Percentiles rank a stretch among this genome's conserved stretches.
phyloP scores from a whole-genome alignment of 1,140 invertebrate species.

The Argopecten irradians region DNA sequence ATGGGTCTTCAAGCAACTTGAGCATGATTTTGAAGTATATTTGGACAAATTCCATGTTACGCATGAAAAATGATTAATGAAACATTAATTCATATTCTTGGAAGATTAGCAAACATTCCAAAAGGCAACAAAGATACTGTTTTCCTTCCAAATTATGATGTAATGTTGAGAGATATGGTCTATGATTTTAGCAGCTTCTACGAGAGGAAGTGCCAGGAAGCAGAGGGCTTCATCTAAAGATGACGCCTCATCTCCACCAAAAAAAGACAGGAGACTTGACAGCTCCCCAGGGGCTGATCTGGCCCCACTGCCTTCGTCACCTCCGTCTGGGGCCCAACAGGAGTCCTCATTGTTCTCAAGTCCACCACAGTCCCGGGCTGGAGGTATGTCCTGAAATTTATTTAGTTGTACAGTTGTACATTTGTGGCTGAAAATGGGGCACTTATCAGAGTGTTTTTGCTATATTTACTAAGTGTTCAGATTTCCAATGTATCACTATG shows the following conservation, averaged over 20 bases:
- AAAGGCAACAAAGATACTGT: background rate
- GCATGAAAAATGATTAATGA: too few relatives aligned
- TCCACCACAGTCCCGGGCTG: constrained; percentile 60
- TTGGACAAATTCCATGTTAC: too few relatives aligned
- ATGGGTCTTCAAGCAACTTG: too few relatives aligned
- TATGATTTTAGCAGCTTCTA: constrained; percentile 51
- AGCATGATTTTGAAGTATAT: too few relatives aligned
- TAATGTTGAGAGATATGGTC: background rate
- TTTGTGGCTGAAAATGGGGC: background rate
- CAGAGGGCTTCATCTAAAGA: constrained; percentile 38
- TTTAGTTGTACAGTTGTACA: too few relatives aligned
- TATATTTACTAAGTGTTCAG: background rate
- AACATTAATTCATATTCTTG: background rate
- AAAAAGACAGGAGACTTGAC: constrained; percentile 57
- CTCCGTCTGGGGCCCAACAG: constrained; percentile 51
- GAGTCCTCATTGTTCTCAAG: constrained; percentile 71
- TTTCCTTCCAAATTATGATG: background rate
- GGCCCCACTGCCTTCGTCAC: constrained; percentile 65
- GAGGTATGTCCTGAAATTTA: constrained; percentile 55
- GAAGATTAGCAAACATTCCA: background rate
- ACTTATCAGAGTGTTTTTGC: background rate
- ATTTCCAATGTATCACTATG: background rate
- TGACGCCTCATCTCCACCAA: constrained; percentile 66
- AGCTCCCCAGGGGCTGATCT: constrained; percentile 65
- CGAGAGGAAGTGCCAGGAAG: constrained; percentile 60